Evolutionary conservation across 2,797 vertebrate species (phyloP).

Genomic region (Zalophus californianus): DNA sequence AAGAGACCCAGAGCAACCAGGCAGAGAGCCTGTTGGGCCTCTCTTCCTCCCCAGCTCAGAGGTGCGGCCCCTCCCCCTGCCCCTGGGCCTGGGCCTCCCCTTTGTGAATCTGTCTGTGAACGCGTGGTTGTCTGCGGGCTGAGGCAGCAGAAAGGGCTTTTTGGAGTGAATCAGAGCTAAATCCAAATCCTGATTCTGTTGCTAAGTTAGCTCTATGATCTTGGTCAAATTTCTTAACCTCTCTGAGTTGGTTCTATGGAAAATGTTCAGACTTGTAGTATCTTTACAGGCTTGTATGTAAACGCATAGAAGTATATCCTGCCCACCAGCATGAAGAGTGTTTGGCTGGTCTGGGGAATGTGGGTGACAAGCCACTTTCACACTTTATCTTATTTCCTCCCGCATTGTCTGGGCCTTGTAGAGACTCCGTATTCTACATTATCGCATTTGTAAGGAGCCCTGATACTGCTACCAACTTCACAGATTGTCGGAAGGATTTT

Average conservation of each 20-base stretch:
- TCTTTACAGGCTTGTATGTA: neutral
- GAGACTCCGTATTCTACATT: neutral
- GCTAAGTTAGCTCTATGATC: slow-evolving; percentile 8
- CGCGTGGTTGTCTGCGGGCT: slow-evolving; percentile 28
- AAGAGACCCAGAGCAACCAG: neutral
- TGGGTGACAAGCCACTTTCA: neutral
- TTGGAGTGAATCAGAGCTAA: slow-evolving; percentile 16
- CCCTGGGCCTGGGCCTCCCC: neutral
- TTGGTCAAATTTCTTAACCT: slow-evolving; percentile 36
- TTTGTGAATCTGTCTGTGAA: neutral
- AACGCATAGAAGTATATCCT: neutral
- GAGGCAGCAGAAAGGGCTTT: slow-evolving; percentile 61
- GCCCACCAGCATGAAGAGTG: neutral
- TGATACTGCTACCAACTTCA: neutral
- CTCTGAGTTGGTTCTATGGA: slow-evolving; percentile 51
- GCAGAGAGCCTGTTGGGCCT: neutral
- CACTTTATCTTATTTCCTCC: neutral
- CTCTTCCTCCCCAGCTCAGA: neutral
- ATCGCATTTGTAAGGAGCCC: neutral
- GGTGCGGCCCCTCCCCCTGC: neutral
- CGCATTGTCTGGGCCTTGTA: neutral
- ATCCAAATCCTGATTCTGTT: slow-evolving; percentile 8
- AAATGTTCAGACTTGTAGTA: neutral
- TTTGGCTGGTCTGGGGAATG: neutral
- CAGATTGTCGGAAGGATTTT: slow-evolving; percentile 27